phyloP scores from a whole-genome alignment of 2,797 vertebrate genomes.

The Myripristis murdjan region DNA sequence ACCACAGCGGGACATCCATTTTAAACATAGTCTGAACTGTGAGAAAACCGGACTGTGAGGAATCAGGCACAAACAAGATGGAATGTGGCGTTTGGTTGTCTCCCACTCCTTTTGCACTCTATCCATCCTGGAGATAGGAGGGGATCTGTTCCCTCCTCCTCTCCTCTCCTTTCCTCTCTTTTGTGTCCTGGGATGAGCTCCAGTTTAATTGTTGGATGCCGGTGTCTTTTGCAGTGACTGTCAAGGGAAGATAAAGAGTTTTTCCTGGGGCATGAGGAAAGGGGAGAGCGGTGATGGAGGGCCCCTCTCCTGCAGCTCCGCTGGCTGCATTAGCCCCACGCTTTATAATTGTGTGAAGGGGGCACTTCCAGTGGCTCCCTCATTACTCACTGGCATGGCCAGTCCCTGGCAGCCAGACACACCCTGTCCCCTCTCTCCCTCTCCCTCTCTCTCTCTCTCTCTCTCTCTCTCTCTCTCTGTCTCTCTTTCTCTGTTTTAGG shows the following conservation, averaged over 20 bases:
- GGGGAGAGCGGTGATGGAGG: conserved; percentile 81
- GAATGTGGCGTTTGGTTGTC: conserved; percentile 41
- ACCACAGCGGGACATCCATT: conserved; percentile 41
- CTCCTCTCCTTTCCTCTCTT: conserved; percentile 22
- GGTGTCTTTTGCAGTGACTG: conserved; percentile 81
- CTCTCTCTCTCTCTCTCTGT: conserved; percentile 48
- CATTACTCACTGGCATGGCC: conserved; percentile 84
- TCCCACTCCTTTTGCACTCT: conserved; percentile 12
- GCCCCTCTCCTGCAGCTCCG: conserved; percentile 81
- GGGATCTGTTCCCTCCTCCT: conserved; percentile 16
- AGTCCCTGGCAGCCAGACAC: conserved; percentile 77
- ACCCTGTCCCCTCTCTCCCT: conserved; percentile 77
- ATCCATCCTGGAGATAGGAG: conserved; percentile 36
- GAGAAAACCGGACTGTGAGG: conserved; percentile 20
- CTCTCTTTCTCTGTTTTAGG: conserved; percentile 44
- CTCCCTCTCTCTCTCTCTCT: conserved; percentile 39
- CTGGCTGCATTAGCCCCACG: conserved; percentile 83
- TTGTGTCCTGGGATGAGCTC: conserved; percentile 76
- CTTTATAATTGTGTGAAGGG: conserved; percentile 88
- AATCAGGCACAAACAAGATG: conserved; percentile 47
- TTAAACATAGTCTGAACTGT: conserved; percentile 32
- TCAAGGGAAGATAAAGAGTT: conserved; percentile 87
- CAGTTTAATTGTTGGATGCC: conserved; percentile 84
- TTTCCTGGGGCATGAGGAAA: conserved; percentile 80
- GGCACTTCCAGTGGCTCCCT: conserved; percentile 83